These are phyloP conservation scores for Spatulosminthurus flaviceps DNA, from an alignment of 2,888 invertebrate species.

Conservation along the genomic window DNA sequence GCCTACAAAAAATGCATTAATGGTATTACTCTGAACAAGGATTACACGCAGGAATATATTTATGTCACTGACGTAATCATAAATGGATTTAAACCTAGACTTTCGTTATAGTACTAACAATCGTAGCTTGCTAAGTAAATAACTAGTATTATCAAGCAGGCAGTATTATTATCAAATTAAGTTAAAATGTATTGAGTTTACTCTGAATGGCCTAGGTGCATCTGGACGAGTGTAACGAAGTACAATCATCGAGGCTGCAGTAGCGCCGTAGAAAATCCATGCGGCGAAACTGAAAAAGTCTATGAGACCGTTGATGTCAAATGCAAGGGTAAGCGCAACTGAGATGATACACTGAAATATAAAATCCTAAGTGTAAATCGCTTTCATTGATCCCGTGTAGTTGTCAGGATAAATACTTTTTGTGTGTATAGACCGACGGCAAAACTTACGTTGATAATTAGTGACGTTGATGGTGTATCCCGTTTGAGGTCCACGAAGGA, in stretches of 20 bases:
- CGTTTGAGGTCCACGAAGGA: constrained; percentile 79
- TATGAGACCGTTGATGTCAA: constrained; percentile 67
- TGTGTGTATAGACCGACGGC: too few relatives aligned
- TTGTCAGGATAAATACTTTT: too few relatives aligned
- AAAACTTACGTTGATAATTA: constrained; percentile 76
- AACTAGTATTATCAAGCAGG: too few relatives aligned
- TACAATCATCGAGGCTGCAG: constrained; percentile 67
- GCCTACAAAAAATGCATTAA: constrained; percentile 64
- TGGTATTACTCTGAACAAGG: too few relatives aligned
- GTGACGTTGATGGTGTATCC: constrained; percentile 82
- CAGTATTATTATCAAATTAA: neutral
- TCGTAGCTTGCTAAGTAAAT: too few relatives aligned
- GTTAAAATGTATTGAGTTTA: neutral
- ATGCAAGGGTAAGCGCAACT: constrained; percentile 66
- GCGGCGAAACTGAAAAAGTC: constrained; percentile 75
- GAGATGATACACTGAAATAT: constrained; percentile 64
- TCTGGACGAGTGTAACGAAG: constrained; percentile 66
- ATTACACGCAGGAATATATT: too few relatives aligned
- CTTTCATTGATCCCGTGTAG: neutral
- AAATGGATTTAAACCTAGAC: too few relatives aligned
- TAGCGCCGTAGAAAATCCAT: constrained; percentile 67
- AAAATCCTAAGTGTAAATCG: neutral
- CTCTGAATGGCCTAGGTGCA: constrained; percentile 65
- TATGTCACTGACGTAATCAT: too few relatives aligned
- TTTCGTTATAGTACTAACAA: too few relatives aligned